Evolutionary conservation across 2,113 vertebrate species (phyloP).

Genomic region (Sminthopsis crassicaudata): DNA sequence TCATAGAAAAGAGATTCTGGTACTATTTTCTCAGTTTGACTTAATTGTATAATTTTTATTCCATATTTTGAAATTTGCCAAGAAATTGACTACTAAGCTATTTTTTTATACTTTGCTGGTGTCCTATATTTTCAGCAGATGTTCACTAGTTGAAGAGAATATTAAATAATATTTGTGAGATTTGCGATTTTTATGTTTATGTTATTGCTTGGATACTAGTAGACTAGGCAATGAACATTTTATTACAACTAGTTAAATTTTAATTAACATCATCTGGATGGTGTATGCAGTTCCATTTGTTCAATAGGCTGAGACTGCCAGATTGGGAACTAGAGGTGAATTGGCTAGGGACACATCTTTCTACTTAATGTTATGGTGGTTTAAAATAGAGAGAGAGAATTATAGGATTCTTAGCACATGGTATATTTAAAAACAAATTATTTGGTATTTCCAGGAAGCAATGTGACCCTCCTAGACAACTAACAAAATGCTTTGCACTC

Average conservation of each 20-base stretch:
- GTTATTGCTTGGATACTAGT: neutral
- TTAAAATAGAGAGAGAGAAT: neutral
- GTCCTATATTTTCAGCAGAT: neutral
- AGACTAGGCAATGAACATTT: neutral
- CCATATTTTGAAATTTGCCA: neutral
- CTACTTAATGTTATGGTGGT: neutral
- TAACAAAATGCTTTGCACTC: neutral
- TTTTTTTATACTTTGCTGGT: slow-evolving; percentile 9
- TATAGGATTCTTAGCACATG: neutral
- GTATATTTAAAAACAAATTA: neutral
- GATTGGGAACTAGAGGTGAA: neutral
- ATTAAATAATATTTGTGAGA: neutral
- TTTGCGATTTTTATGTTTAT: neutral
- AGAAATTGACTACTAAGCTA: neutral
- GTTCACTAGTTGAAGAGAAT: neutral
- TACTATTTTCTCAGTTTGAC: neutral
- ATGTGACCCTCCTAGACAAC: neutral
- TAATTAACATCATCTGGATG: neutral
- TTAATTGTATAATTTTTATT: neutral
- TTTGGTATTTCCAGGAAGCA: slow-evolving; percentile 1
- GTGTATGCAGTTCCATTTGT: neutral
- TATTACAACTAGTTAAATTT: neutral
- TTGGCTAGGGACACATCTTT: neutral
- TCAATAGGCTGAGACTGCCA: neutral
- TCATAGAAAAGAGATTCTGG: neutral